phyloP scores from a whole-genome alignment of 1,140 invertebrate genomes.

The Sitophilus oryzae region DNA sequence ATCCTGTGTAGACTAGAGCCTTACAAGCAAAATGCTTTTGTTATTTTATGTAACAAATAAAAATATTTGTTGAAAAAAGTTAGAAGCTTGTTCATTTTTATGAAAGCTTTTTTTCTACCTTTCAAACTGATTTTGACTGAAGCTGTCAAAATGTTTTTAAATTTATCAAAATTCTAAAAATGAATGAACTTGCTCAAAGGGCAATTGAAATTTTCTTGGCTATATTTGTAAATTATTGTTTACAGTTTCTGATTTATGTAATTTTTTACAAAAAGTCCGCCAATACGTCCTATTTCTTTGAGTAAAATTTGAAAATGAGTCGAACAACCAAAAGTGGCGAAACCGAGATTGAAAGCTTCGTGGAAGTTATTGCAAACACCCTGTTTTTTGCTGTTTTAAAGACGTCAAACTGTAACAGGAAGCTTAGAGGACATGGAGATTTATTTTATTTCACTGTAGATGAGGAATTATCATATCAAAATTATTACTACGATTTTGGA shows the following conservation, averaged over 20 bases:
- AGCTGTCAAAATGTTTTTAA: conserved; percentile 13
- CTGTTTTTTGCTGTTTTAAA: conserved; percentile 41
- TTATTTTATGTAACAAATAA: too few relatives aligned
- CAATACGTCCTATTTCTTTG: conserved; percentile 34
- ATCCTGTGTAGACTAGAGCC: too few relatives aligned
- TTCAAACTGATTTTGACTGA: too few relatives aligned
- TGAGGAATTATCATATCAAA: conserved; percentile 66
- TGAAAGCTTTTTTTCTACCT: too few relatives aligned
- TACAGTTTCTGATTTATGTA: conserved; percentile 35
- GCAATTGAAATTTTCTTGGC: conserved; percentile 36
- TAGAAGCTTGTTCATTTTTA: too few relatives aligned
- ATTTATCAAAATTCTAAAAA: conserved; percentile 38
- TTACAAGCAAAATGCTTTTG: too few relatives aligned
- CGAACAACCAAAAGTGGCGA: conserved; percentile 20
- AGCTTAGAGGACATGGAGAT: conserved; percentile 50
- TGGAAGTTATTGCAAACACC: conserved; percentile 36
- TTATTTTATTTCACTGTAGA: conserved; percentile 65
- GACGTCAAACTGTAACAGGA: conserved; percentile 35
- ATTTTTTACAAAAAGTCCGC: conserved; percentile 33
- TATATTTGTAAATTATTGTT: conserved; percentile 38
- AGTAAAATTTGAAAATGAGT: conserved; percentile 22
- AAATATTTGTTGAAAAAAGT: too few relatives aligned
- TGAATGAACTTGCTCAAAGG: conserved; percentile 34
- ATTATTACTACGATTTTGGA: conserved; percentile 78
- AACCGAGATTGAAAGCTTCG: conserved; percentile 30